Conservation (phyloP, 2,888 invertebrate genomes). For the Conus canariensis region DNA sequence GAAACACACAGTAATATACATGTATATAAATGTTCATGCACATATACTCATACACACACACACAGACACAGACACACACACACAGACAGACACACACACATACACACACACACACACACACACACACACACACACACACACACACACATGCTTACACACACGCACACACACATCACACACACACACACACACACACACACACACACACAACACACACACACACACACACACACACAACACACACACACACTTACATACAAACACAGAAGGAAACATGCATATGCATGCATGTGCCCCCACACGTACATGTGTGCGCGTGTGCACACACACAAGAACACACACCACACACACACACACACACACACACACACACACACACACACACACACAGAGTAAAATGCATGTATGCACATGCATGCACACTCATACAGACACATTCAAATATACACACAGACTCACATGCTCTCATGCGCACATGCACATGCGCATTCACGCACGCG, state of each 20-base stretch:
- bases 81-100: too few species aligned
- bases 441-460: not conserved
- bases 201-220: not conserved
- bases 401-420: not conserved
- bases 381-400: not conserved
- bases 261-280: too few species aligned
- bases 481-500: not conserved
- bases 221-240: too few species aligned
- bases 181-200: not conserved
- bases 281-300: too few species aligned
- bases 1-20: too few species aligned
- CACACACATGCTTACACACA: not conserved
- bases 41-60: too few species aligned
- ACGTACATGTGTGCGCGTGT: too few species aligned
- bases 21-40: too few species aligned
- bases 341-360: too few species aligned
- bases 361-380: slow-evolving; percentile 3
- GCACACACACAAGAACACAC: too few species aligned
- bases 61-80: too few species aligned
- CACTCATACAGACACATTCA: not conserved
- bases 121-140: not conserved
- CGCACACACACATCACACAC: not conserved
- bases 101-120: not conserved
- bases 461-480: not conserved
- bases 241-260: too few species aligned